Evolutionary conservation across 2,113 vertebrate species (phyloP).

Genomic region (Crotalus horridus): DNA sequence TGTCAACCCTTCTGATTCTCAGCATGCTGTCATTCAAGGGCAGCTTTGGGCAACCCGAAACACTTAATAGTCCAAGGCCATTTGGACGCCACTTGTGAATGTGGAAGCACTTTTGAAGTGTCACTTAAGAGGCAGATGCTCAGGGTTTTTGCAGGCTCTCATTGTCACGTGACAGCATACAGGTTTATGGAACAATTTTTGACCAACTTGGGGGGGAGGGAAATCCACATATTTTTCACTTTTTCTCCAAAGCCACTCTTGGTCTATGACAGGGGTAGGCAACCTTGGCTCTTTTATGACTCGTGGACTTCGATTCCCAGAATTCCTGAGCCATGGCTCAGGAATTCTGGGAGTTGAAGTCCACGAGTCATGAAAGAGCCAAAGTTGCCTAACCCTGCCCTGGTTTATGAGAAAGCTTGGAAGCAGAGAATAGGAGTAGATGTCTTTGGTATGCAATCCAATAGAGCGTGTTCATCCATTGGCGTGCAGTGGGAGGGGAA

Average conservation of each 20-base stretch:
- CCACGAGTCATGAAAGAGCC: too few relatives aligned
- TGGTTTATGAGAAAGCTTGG: background rate
- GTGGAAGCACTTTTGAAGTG: background rate
- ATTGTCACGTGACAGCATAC: background rate
- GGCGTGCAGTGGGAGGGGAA: background rate
- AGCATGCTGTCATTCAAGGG: background rate
- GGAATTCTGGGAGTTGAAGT: too few relatives aligned
- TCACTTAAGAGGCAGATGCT: background rate
- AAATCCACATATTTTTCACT: background rate
- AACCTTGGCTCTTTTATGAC: too few relatives aligned
- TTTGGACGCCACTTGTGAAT: background rate
- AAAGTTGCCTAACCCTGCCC: too few relatives aligned
- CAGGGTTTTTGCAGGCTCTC: background rate
- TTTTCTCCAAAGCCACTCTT: background rate
- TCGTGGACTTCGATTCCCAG: too few relatives aligned
- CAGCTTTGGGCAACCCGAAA: background rate
- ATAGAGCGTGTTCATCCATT: background rate
- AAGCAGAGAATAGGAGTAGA: background rate
- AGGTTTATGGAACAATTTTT: background rate
- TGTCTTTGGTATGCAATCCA: background rate
- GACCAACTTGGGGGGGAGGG: background rate
- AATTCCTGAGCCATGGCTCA: too few relatives aligned
- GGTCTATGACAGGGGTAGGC: background rate
- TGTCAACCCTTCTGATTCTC: background rate
- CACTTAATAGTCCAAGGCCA: background rate